Evolutionary conservation across 2,888 invertebrate genomes (phyloP).

Genomic region (Pammene aurita): DNA sequence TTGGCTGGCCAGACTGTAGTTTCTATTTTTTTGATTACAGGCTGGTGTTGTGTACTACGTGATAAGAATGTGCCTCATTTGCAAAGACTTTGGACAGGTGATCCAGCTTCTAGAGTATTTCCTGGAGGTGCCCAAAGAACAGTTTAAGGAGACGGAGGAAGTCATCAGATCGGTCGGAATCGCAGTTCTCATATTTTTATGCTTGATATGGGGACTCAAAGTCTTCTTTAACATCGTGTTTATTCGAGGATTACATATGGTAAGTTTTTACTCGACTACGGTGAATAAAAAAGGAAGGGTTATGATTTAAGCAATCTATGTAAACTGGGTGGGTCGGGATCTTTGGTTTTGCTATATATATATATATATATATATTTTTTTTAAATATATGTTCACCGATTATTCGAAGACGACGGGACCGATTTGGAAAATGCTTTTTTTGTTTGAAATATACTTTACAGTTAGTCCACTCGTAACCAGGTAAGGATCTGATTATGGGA

Average conservation of each 20-base stretch:
- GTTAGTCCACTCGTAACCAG: too few species aligned
- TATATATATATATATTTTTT: too few species aligned
- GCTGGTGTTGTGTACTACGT: background rate
- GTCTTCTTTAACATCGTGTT: background rate
- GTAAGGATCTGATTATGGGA: too few species aligned
- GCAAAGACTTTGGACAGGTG: background rate
- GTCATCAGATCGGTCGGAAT: background rate
- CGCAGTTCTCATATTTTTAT: background rate
- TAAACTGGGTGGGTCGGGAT: too few species aligned
- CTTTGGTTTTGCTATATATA: too few species aligned
- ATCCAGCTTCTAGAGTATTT: background rate
- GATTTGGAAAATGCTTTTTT: too few species aligned
- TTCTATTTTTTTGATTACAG: background rate
- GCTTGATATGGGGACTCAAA: background rate
- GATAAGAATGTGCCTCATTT: background rate
- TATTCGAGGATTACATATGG: constrained; percentile 3
- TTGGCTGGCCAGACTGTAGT: too few species aligned
- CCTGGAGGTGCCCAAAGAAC: background rate
- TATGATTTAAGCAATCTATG: too few species aligned
- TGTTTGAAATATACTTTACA: too few species aligned
- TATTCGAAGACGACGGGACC: too few species aligned
- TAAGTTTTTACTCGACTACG: background rate
- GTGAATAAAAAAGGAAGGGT: too few species aligned
- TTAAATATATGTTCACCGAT: too few species aligned
- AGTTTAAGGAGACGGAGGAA: background rate